These are phyloP conservation scores for Trissolcus brochymenae DNA, from an alignment of 2,888 invertebrate species.

Conservation along the genomic window DNA sequence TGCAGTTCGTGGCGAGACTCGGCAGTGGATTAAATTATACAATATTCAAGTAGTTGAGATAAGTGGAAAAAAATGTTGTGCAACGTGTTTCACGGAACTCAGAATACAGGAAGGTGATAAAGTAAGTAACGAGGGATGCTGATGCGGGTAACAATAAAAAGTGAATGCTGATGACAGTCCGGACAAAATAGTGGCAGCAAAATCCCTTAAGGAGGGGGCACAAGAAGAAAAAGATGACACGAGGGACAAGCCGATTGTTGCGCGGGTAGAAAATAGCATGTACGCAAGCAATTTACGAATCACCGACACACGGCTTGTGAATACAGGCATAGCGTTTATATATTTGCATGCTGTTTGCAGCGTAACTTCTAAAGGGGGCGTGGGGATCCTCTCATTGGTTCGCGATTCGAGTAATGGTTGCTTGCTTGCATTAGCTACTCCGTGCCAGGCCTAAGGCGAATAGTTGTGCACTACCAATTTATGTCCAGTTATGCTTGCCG, in stretches of 20 bases:
- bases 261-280: conserved; percentile 51
- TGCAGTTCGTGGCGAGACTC: no score
- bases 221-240: conserved; percentile 7
- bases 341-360: conserved; percentile 74
- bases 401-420: conserved; percentile 75
- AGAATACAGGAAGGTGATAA: conserved; percentile 38
- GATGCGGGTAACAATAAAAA: conserved; percentile 50
- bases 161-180: conserved; percentile 48
- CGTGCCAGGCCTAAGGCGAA: conserved; percentile 59
- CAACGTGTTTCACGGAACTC: conserved; percentile 28
- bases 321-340: conserved; percentile 65
- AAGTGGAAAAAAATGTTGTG: conserved; percentile 20
- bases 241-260: conserved; percentile 40
- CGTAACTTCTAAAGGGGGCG: conserved; percentile 73
- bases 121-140: conserved; percentile 39
- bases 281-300: conserved; percentile 65
- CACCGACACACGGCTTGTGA: conserved; percentile 63
- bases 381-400: conserved; percentile 76
- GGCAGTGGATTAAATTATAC: conserved; percentile 24
- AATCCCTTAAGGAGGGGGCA: background rate
- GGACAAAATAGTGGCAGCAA: conserved; percentile 43
- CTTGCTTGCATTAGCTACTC: conserved; percentile 73
- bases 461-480: conserved; percentile 45
- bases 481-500: conserved; percentile 29
- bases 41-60: conserved; percentile 20